Evolutionary conservation across 2,113 vertebrate species (phyloP).

Genomic region (Ifrita kowaldi): DNA sequence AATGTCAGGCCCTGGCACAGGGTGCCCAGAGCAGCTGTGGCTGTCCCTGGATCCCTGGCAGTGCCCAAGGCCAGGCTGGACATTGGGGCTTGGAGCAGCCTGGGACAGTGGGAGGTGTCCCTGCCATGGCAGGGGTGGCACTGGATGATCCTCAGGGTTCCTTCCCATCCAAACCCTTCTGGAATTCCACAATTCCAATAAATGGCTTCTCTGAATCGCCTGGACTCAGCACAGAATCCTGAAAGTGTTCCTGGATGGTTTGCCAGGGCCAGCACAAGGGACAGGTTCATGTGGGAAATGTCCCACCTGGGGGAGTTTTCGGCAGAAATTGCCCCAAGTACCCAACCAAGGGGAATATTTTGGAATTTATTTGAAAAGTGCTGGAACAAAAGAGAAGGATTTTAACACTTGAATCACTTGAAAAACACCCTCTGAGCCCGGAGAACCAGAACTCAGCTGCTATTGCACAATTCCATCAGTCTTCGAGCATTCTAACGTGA

Average conservation of each 20-base stretch:
- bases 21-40: neutral
- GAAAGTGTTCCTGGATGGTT: fast-evolving
- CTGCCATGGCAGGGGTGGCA: neutral
- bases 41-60: neutral
- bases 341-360: neutral
- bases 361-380: neutral
- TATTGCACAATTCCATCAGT: neutral
- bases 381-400: neutral
- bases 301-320: neutral
- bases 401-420: neutral
- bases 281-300: fast-evolving
- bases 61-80: neutral
- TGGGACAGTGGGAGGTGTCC: neutral
- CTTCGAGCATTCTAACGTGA: neutral
- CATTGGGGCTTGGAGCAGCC: neutral
- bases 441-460: neutral
- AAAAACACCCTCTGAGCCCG: neutral
- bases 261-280: neutral
- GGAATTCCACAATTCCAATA: neutral
- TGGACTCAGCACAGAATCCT: neutral
- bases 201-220: neutral
- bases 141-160: fast-evolving
- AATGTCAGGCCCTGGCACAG: neutral
- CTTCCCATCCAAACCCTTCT: neutral
- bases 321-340: neutral